phyloP scores from a whole-genome alignment of 2,888 invertebrate species.

The Diplolepis rosae region DNA sequence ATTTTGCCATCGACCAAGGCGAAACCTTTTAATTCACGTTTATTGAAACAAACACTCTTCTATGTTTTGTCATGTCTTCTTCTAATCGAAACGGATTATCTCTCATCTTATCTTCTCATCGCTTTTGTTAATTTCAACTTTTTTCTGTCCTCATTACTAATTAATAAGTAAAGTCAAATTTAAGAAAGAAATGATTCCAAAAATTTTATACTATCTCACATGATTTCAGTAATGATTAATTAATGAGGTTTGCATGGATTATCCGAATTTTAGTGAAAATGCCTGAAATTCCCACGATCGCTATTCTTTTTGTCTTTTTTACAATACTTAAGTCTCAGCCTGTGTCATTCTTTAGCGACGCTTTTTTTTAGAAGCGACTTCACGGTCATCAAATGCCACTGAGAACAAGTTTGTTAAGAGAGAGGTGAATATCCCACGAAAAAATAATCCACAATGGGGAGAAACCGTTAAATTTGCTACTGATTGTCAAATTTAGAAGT shows the following conservation, averaged over 20 bases:
- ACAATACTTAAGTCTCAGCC: neutral
- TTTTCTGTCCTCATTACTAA: too few relatives aligned
- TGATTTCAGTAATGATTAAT: too few relatives aligned
- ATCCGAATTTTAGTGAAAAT: constrained; percentile 11
- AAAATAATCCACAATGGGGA: neutral
- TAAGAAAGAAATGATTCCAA: too few relatives aligned
- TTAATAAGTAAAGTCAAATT: too few relatives aligned
- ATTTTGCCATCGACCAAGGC: constrained; percentile 40
- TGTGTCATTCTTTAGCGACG: constrained; percentile 10
- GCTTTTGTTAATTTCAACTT: constrained; percentile 24
- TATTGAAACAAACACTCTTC: constrained; percentile 38
- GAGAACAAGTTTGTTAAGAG: constrained; percentile 7
- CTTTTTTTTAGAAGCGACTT: constrained; percentile 12
- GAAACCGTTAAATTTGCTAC: constrained; percentile 6
- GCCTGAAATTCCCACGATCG: constrained; percentile 17
- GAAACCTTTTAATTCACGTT: constrained; percentile 51
- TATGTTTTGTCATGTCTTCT: neutral
- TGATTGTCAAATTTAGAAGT: neutral
- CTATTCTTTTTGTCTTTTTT: constrained; percentile 2
- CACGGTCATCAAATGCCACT: constrained; percentile 21
- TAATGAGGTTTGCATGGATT: constrained; percentile 44
- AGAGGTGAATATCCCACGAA: constrained; percentile 6
- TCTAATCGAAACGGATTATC: constrained; percentile 20
- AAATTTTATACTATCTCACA: too few relatives aligned
- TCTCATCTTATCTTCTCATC: neutral